Base-by-base conservation (phyloP, 2,888 invertebrate species). In the Calameuta idolon region DNA sequence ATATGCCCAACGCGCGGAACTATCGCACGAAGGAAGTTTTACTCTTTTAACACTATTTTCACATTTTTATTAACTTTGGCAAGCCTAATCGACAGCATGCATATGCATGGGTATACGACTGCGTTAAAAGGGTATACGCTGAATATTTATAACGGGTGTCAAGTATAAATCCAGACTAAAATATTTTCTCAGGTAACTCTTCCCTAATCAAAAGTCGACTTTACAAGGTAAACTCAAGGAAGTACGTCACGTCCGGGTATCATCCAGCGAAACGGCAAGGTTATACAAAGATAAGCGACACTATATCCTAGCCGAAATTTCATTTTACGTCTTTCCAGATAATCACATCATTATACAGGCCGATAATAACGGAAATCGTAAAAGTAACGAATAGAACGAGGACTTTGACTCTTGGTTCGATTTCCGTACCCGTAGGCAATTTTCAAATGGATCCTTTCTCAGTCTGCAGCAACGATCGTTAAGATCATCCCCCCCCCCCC, bases 341-440 rank as follows among this genome's bases (percentile, higher is more conserved):
- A 83, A 83, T 83, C 81, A 79, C 78, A 73, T 79, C 77, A 83
- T 83, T 82, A 80, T 80, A 79, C 78, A 77, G 76, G 77, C 75
- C 78, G 82, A 80, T 79, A 76, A 82, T 81, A 79, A 82, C 80
- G 83, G 82, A 83, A 83, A 82, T 82, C 79, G 80, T 82, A 82
- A 83, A 83, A 80, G 80, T 82, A 81, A 81, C 77, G 80, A 79
- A 82, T 82, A 80, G 76, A 80, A 80, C 75, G 76, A 75, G 78
- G 75, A 75, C 82, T 77, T 75, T 68, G 74, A 31, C n/a, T 31
- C 30, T 33, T 69, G 33, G 37, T 40, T 69, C 37, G 75, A 74
- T 55, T 75, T 75, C 71, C 75, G 5, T 23, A 23, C 15, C 40
- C 40, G 23, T 23, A 23, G 23, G 40, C 40, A 23, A 23, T 9